These are phyloP conservation scores for Xestia rhomboidea DNA, from an alignment of 2,888 invertebrate species.

Conservation along the genomic window DNA sequence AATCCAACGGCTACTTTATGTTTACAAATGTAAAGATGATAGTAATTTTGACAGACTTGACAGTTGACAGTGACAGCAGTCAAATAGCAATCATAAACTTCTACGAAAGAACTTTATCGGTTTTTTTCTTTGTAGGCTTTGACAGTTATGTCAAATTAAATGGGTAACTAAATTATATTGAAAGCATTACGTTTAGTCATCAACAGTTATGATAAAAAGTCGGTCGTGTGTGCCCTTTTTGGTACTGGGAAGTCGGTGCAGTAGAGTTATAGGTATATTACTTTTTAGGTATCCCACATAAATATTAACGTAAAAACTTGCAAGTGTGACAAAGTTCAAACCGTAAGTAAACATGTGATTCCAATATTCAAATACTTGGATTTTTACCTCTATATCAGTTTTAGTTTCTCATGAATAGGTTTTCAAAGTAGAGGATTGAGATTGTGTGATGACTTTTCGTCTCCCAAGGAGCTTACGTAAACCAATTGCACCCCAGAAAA, in stretches of 20 bases:
- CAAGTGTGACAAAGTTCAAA: background rate
- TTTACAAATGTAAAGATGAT: background rate
- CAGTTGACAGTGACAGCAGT: background rate
- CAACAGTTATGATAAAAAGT: slow-evolving; percentile 27
- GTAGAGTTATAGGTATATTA: background rate
- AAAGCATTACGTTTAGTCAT: slow-evolving; percentile 5
- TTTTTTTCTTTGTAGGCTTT: background rate
- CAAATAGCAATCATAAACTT: background rate
- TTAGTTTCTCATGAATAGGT: background rate
- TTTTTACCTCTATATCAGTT: background rate
- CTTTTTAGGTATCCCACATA: background rate
- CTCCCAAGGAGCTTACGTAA: background rate
- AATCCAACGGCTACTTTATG: background rate
- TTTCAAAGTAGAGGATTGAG: background rate
- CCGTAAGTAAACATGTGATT: background rate
- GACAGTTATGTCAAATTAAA: slow-evolving; percentile 23
- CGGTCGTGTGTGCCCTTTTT: slow-evolving; percentile 8
- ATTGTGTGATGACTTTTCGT: background rate
- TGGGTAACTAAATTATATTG: background rate
- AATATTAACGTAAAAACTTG: background rate
- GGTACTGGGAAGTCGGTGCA: slow-evolving; percentile 18
- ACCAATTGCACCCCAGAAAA: too few species aligned
- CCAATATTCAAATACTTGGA: background rate
- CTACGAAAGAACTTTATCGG: background rate
- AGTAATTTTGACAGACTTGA: background rate